Percentiles rank a stretch among this genome's conserved stretches.
Conservation (phyloP, 1,140 invertebrate genomes). For the Trichomalopsis sarcophagae region DNA sequence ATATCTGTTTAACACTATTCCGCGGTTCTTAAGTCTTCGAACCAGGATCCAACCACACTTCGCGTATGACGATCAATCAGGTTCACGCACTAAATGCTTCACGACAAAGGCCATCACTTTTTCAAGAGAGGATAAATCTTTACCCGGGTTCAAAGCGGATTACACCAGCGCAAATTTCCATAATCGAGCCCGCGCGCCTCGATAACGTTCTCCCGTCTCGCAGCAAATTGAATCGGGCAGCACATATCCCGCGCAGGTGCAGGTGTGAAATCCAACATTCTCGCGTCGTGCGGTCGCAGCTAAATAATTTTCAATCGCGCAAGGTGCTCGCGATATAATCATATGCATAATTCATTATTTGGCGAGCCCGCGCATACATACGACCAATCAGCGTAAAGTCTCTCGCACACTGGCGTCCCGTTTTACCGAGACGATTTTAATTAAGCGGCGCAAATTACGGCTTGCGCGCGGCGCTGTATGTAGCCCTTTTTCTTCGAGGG, state of each 20-base stretch:
- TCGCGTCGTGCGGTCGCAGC: background rate
- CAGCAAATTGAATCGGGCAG: slow-evolving; percentile 20
- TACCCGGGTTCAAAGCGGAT: background rate
- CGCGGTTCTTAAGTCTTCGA: too few relatives aligned
- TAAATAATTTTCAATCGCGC: slow-evolving; percentile 35
- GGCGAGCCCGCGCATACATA: background rate
- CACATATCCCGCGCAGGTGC: background rate
- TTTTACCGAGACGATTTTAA: slow-evolving; percentile 23
- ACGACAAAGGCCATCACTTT: too few relatives aligned
- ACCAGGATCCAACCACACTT: too few relatives aligned
- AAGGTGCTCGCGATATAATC: slow-evolving; percentile 12
- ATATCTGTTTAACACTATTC: too few relatives aligned
- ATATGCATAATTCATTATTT: slow-evolving; percentile 40
- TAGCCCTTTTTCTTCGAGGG: background rate
- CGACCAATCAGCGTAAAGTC: slow-evolving; percentile 1
- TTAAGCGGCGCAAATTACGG: slow-evolving; percentile 34
- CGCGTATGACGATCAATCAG: too few relatives aligned
- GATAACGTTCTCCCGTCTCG: background rate
- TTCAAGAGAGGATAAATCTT: too few relatives aligned
- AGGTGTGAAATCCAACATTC: background rate
- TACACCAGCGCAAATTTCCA: background rate
- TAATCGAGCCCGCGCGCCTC: background rate
- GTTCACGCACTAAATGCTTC: too few relatives aligned
- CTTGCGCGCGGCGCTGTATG: background rate
- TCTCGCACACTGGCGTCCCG: background rate